These are phyloP conservation scores for Tursiops truncatus DNA, from an alignment of 2,113 vertebrate genomes.

Conservation along the genomic window DNA sequence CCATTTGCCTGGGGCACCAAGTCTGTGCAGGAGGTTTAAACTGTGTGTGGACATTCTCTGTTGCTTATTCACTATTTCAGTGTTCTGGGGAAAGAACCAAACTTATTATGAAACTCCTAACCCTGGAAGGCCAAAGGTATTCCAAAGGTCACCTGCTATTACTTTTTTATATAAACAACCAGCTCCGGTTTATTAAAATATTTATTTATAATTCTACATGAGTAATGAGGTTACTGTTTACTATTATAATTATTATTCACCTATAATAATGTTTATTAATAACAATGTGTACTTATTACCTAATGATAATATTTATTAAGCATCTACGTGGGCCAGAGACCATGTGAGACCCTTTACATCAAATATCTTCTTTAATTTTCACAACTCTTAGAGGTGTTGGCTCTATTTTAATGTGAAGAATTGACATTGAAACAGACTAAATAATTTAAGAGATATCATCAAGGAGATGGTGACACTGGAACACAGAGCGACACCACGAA, in stretches of 20 bases:
- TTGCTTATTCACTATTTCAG: not conserved
- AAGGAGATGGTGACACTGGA: not conserved
- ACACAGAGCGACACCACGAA: not conserved
- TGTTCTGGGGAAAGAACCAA: not conserved
- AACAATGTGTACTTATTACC: not conserved
- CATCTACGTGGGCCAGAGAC: not conserved
- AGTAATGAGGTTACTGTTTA: not conserved
- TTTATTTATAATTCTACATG: not conserved
- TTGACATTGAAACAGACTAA: not conserved
- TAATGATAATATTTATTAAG: not conserved
- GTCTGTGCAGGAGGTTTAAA: not conserved
- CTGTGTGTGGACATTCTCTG: not conserved
- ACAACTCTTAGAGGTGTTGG: not conserved
- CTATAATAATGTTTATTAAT: not conserved
- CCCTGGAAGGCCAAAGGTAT: conserved; percentile 42
- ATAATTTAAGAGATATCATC: not conserved
- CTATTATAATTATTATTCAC: not conserved
- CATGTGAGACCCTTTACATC: not conserved
- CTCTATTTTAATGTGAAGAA: not conserved
- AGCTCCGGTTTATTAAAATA: not conserved
- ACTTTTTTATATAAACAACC: not conserved
- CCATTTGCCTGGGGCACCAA: not conserved
- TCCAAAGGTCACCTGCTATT: not conserved
- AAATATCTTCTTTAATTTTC: conserved; percentile 16
- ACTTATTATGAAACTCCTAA: conserved; percentile 32